Evolutionary conservation across 2,113 vertebrate genomes (phyloP).

Genomic region (Seriola aureovittata): DNA sequence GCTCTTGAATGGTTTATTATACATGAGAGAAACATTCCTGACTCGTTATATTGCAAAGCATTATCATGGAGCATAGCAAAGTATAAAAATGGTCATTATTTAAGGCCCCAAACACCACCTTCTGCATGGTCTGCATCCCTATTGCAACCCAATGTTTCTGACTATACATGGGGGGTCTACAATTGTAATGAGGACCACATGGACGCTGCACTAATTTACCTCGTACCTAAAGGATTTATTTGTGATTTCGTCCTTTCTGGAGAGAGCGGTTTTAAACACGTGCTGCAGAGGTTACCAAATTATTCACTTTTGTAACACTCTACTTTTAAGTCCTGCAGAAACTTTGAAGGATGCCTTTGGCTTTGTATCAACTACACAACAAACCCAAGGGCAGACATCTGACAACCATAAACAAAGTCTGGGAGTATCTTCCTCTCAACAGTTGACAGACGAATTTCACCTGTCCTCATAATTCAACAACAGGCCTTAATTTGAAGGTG

Average conservation of each 20-base stretch:
- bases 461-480: slow-evolving; percentile 71
- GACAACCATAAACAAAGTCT: slow-evolving; percentile 69
- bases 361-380: slow-evolving; percentile 39
- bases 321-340: not conserved
- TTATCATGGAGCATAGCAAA: not conserved
- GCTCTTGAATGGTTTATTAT: not conserved
- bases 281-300: not conserved
- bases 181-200: not conserved
- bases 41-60: not conserved
- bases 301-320: slow-evolving; percentile 37
- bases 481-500: slow-evolving; percentile 78
- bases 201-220: not conserved
- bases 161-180: not conserved
- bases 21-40: not conserved
- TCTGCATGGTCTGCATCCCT: not conserved
- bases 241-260: not conserved
- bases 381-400: slow-evolving; percentile 52
- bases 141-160: not conserved
- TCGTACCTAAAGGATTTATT: not conserved
- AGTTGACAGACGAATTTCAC: slow-evolving; percentile 74
- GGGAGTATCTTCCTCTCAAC: slow-evolving; percentile 45
- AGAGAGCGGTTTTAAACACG: not conserved
- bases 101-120: not conserved
- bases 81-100: not conserved
- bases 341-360: slow-evolving; percentile 20